Percentiles rank a stretch among this genome's conserved stretches.
phyloP scores from a whole-genome alignment of 2,113 vertebrate species.

The Aldabrachelys gigantea region DNA sequence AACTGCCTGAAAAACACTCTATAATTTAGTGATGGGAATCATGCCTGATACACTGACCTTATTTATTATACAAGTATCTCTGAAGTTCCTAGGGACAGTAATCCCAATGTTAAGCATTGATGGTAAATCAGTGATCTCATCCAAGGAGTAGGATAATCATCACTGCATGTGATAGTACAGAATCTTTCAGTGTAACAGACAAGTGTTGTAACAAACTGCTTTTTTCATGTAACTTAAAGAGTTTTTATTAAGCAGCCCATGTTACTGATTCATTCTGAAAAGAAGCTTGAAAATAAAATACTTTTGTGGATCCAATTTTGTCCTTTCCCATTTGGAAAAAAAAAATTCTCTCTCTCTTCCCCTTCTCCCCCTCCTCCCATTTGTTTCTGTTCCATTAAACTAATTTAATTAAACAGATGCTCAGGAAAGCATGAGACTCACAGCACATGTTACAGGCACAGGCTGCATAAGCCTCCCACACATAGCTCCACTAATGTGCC shows the following conservation, averaged over 20 bases:
- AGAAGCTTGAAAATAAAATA: neutral
- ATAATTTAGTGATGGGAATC: slow-evolving; percentile 33
- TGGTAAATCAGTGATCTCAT: neutral
- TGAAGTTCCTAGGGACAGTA: slow-evolving; percentile 22
- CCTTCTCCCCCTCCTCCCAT: neutral
- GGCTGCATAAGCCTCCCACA: neutral
- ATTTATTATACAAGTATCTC: slow-evolving; percentile 8
- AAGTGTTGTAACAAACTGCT: neutral
- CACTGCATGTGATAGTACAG: neutral
- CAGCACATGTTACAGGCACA: neutral
- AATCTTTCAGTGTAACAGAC: neutral
- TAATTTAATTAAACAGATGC: slow-evolving; percentile 7
- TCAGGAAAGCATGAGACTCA: neutral
- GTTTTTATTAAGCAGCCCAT: neutral
- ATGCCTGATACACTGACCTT: neutral
- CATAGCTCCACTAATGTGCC: neutral
- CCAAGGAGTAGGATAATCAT: neutral
- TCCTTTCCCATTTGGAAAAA: neutral
- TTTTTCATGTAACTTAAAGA: neutral
- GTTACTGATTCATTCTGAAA: neutral
- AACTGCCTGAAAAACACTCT: slow-evolving; percentile 20
- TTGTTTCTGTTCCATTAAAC: neutral
- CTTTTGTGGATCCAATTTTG: neutral
- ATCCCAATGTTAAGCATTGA: neutral
- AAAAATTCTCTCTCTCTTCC: neutral